phyloP scores from a whole-genome alignment of 2,113 vertebrate species.

The Lasiurus borealis region DNA sequence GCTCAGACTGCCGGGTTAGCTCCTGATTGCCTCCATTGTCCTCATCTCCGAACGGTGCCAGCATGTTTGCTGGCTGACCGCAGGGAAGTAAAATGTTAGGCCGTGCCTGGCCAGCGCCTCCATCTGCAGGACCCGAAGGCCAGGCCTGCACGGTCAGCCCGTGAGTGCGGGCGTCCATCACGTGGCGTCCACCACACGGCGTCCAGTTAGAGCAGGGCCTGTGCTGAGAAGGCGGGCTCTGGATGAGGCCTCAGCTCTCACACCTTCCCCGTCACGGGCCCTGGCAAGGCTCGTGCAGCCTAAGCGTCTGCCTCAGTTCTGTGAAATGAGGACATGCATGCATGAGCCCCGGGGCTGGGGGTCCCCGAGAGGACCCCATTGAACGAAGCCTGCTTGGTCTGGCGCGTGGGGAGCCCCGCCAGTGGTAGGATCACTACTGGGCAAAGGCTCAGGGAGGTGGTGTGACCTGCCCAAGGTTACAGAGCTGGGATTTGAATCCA shows the following conservation, averaged over 20 bases:
- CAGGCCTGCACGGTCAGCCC: rapidly evolving
- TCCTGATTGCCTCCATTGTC: rapidly evolving
- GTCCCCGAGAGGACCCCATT: background rate
- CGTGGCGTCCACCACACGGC: background rate
- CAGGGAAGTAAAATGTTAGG: too few species aligned
- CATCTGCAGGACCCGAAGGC: background rate
- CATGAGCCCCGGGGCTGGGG: background rate
- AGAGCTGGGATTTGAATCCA: background rate
- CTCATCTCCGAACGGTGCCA: background rate
- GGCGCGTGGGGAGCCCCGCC: background rate
- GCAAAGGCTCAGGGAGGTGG: background rate
- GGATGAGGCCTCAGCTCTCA: background rate
- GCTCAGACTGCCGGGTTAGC: background rate
- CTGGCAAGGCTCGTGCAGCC: background rate
- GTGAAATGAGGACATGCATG: background rate
- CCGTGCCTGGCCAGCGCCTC: background rate
- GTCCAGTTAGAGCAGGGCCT: background rate
- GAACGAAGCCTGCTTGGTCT: background rate
- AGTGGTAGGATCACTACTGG: background rate
- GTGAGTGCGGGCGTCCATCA: background rate
- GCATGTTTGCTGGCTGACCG: background rate
- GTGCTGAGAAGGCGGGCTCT: background rate
- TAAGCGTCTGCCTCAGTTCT: background rate
- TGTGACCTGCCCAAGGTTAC: background rate
- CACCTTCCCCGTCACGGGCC: background rate